A percentile compares a stretch with the other conserved stretches of the same genome.
Conservation (phyloP, 2,888 invertebrate species). For the Eremobia ochroleuca region DNA sequence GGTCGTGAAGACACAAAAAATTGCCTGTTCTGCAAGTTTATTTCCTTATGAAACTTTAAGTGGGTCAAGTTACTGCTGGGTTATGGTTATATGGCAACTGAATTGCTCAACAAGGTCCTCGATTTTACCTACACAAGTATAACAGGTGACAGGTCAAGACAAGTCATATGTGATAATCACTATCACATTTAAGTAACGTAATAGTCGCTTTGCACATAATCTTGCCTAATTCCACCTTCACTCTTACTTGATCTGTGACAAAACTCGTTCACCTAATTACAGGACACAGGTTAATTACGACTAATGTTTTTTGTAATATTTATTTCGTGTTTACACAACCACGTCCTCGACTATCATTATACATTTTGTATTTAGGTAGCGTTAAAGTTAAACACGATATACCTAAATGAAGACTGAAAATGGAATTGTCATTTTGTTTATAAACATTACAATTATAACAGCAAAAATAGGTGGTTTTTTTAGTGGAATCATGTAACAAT, state of each 20-base stretch:
- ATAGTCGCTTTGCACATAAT: slow-evolving; percentile 38
- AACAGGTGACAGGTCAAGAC: slow-evolving; percentile 64
- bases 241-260: slow-evolving; percentile 67
- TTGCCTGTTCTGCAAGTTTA: slow-evolving; percentile 46
- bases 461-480: neutral
- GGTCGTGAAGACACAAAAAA: slow-evolving; percentile 47
- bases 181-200: slow-evolving; percentile 40
- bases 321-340: slow-evolving; percentile 46
- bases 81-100: slow-evolving; percentile 40
- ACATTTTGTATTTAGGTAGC: slow-evolving; percentile 25
- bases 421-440: neutral
- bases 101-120: slow-evolving; percentile 53
- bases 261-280: slow-evolving; percentile 64
- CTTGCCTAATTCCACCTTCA: slow-evolving; percentile 66
- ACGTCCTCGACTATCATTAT: slow-evolving; percentile 34
- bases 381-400: neutral
- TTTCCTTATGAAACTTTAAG: slow-evolving; percentile 57
- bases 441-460: neutral
- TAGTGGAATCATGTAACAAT: neutral
- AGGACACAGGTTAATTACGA: slow-evolving; percentile 53
- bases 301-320: slow-evolving; percentile 52
- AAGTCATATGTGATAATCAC: slow-evolving; percentile 52
- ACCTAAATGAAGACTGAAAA: neutral
- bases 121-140: slow-evolving; percentile 29
- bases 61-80: slow-evolving; percentile 59